Conservation (phyloP, 2,113 vertebrate species). For the Percina caprodes region DNA sequence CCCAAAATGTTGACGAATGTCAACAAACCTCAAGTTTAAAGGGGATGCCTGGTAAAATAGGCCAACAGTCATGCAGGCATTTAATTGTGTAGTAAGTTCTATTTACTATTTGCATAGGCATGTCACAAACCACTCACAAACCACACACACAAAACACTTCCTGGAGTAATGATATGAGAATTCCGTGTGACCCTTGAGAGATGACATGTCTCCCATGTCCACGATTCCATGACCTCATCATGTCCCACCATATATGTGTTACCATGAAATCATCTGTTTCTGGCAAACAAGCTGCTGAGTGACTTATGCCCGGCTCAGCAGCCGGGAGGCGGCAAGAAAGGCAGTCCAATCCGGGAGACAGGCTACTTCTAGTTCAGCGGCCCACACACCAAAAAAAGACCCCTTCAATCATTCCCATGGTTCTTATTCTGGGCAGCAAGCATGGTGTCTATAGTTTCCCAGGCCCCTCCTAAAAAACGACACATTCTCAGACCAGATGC, state of each 20-base stretch:
- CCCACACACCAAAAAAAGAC: constrained; percentile 72
- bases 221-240: constrained; percentile 60
- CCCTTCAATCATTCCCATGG: constrained; percentile 80
- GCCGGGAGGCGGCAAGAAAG: constrained; percentile 55
- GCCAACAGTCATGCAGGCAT: constrained; percentile 9
- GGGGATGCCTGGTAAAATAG: constrained; percentile 12
- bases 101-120: constrained; percentile 42
- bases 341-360: constrained; percentile 56
- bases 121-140: constrained; percentile 31
- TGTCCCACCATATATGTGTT: constrained; percentile 66
- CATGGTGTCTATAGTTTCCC: constrained; percentile 80
- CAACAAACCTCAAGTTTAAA: constrained; percentile 1
- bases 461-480: constrained; percentile 85
- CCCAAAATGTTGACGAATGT: not conserved
- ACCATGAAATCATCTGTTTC: constrained; percentile 75
- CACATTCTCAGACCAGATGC: constrained; percentile 81
- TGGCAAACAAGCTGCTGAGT: constrained; percentile 67
- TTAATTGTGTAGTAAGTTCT: constrained; percentile 14
- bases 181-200: constrained; percentile 43
- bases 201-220: constrained; percentile 61
- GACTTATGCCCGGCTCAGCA: constrained; percentile 68
- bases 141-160: not conserved
- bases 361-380: constrained; percentile 69
- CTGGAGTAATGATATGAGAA: constrained; percentile 29
- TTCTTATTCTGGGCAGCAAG: constrained; percentile 78